These are phyloP conservation scores for Gymnorhina tibicen DNA, from an alignment of 2,113 vertebrate species.

Conservation along the genomic window DNA sequence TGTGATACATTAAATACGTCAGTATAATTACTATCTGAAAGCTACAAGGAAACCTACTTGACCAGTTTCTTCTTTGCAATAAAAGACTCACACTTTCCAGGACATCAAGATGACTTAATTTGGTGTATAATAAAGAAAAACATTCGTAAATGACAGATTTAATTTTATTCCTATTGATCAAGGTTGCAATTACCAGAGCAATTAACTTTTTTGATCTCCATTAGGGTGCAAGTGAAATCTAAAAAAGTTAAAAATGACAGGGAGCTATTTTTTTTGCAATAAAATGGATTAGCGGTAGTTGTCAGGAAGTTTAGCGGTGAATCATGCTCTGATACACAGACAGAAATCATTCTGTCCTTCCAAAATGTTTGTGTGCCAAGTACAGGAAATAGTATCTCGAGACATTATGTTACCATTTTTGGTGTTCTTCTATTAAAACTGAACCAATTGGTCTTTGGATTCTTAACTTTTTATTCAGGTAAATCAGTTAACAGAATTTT, in stretches of 20 bases:
- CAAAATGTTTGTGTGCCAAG: background rate
- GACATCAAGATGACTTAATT: background rate
- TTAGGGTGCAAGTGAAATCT: background rate
- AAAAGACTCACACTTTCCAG: background rate
- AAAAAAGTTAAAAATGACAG: background rate
- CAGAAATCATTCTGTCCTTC: background rate
- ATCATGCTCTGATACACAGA: background rate
- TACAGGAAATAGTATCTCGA: background rate
- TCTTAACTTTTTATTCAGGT: background rate
- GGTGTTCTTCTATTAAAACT: background rate
- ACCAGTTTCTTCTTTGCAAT: background rate
- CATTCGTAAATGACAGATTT: background rate
- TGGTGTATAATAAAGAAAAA: background rate
- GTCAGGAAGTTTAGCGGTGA: background rate
- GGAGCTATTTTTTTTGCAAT: background rate
- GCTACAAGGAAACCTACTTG: background rate
- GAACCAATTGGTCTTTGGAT: background rate
- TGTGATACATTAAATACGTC: background rate
- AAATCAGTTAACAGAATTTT: background rate
- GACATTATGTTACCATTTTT: background rate
- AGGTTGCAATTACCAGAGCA: background rate
- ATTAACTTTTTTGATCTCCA: constrained; percentile 7
- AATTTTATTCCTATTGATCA: background rate
- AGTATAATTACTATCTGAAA: background rate
- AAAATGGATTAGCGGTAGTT: background rate